Conservation (phyloP, 2,797 vertebrate species). For the Neomorphus geoffroyi region DNA sequence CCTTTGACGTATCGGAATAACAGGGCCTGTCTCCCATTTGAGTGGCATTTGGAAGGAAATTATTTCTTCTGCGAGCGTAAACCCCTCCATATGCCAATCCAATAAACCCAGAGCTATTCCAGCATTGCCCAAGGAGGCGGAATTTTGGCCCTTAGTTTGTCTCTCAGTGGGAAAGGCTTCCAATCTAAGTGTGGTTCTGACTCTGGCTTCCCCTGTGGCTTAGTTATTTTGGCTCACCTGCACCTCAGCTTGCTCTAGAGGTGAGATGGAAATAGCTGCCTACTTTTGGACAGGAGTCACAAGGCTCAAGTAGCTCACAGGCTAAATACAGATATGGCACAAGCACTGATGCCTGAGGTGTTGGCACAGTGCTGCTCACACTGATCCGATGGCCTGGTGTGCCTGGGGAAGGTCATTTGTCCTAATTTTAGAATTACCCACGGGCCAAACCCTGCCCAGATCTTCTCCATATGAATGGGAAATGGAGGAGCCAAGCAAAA, state of each 20-base stretch:
- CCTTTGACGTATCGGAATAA: background rate
- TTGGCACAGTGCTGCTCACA: background rate
- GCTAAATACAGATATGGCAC: background rate
- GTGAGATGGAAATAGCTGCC: constrained; percentile 10
- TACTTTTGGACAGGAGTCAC: background rate
- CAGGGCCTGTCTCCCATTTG: background rate
- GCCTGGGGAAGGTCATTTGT: background rate
- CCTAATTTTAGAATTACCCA: background rate
- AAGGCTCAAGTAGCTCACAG: background rate
- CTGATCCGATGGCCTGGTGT: background rate
- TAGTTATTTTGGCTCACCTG: constrained; percentile 23
- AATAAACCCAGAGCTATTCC: background rate
- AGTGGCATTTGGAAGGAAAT: background rate
- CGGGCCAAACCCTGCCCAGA: background rate
- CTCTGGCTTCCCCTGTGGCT: background rate
- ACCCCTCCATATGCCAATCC: background rate
- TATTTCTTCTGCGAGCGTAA: background rate
- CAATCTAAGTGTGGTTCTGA: background rate
- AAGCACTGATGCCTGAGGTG: background rate
- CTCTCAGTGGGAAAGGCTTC: background rate
- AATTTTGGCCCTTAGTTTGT: background rate
- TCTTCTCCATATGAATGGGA: background rate
- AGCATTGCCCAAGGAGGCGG: background rate
- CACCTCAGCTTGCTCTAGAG: background rate
- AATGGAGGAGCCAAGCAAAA: background rate